Evolutionary conservation across 2,113 vertebrate species (phyloP), one percentile per base, ranked within the genome.

Genomic region (Cyprinodon tularosa): DNA sequence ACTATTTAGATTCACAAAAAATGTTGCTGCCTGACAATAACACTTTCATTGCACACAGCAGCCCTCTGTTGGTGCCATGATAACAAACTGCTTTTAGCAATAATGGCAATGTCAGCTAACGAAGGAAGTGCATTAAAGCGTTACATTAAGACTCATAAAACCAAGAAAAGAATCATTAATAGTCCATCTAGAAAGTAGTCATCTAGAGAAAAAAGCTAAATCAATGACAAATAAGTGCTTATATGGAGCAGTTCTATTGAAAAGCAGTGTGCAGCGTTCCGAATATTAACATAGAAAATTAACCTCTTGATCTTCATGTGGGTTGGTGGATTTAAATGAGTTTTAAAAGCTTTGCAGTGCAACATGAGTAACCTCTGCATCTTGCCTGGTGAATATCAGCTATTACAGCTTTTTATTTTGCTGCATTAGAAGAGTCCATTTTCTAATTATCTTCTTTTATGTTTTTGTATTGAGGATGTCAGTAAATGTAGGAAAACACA

Each of bases 1-100:
- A 88, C 85, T 86, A 88, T 85, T 71, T 80, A 72, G 57, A 77
- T 69, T 66, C 57, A 42, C 66, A 66, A 60, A 57, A 63, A 47
- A 63, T 68, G 72, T 71, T 73, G 68, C 74, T 29, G 5, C 36
- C n/a, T 8, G 17, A 39, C 75, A 62, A 69, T 81, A 79, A 85
- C 63, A 62, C 45, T 63, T 75, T 81, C 71, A 69, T 38, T 22
- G 71, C 64, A 13, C 57, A 42, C 29, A 36, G 48, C 39, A 12
- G 50, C 53, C 47, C 39, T 3, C 11, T 44, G 76, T 72, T 3
- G 68, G 59, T 59, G 71, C 36, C 4, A 66, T 71, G 76, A 85
- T 73, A 75, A 62, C 76, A 84, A 57, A 20, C 47, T 12, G 76
- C 64, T 80, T 67, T 85, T 83, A 80, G 44, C 57, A 72, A 72